phyloP scores from a whole-genome alignment of 2,888 invertebrate genomes.

The Strigamia maritima region DNA sequence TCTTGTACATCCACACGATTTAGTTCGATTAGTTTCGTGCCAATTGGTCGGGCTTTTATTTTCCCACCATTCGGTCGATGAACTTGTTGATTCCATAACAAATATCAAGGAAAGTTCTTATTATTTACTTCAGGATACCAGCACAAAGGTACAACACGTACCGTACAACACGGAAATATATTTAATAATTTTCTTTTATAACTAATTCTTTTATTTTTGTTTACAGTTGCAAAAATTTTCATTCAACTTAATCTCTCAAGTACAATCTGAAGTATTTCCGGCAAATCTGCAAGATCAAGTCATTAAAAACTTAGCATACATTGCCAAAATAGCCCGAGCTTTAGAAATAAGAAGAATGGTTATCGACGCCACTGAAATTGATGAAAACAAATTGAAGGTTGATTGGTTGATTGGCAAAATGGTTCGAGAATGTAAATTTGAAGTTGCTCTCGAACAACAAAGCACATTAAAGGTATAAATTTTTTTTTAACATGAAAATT shows the following conservation, averaged over 20 bases:
- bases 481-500: neutral
- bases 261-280: slow-evolving; percentile 57
- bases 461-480: slow-evolving; percentile 65
- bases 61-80: slow-evolving; percentile 57
- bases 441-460: slow-evolving; percentile 69
- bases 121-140: neutral
- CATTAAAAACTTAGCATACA: slow-evolving; percentile 66
- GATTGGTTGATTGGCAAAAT: slow-evolving; percentile 72
- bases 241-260: slow-evolving; percentile 47
- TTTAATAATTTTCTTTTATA: neutral
- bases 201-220: neutral
- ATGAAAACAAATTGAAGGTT: neutral
- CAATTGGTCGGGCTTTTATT: slow-evolving; percentile 74
- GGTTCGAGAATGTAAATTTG: slow-evolving; percentile 71
- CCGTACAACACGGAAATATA: too few relatives aligned
- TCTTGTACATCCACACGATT: slow-evolving; percentile 76
- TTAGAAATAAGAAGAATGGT: slow-evolving; percentile 1
- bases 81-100: slow-evolving; percentile 34
- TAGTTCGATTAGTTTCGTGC: slow-evolving; percentile 76
- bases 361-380: slow-evolving; percentile 13
- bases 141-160: neutral
- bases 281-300: slow-evolving; percentile 71
- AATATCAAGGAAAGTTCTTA: neutral
- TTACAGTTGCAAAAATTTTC: neutral
- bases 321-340: slow-evolving; percentile 61